A percentile compares a stretch with the other conserved stretches of the same genome.
Evolutionary conservation across 2,888 invertebrate genomes (phyloP).

Genomic region (Hermaeophaga mercurialis): DNA sequence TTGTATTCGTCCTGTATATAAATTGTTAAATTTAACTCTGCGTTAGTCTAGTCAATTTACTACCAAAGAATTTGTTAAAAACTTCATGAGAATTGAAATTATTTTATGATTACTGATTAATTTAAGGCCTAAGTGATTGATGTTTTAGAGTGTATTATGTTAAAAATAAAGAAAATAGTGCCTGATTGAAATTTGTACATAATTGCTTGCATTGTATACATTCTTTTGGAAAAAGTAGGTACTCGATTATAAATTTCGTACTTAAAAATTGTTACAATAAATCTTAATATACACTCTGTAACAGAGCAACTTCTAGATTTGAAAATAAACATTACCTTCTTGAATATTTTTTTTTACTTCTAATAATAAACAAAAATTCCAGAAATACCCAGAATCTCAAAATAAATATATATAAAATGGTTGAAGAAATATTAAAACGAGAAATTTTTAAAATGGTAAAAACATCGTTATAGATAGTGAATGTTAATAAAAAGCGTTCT

Average conservation of each 20-base stretch:
- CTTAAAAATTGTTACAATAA: constrained; percentile 18
- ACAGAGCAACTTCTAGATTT: constrained; percentile 25
- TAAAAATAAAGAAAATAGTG: constrained; percentile 28
- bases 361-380: no score
- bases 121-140: constrained; percentile 12
- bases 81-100: neutral
- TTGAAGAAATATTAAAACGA: no score
- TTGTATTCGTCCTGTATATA: neutral
- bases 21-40: neutral
- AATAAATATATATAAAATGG: no score
- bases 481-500: no score
- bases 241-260: constrained; percentile 14
- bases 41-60: constrained; percentile 1
- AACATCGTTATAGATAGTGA: no score
- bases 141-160: constrained; percentile 21
- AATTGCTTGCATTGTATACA: constrained; percentile 30
- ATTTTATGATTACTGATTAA: neutral
- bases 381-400: no score
- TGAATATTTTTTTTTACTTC: neutral
- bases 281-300: constrained; percentile 23
- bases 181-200: constrained; percentile 27
- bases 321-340: constrained; percentile 21
- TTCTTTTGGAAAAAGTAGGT: constrained; percentile 26
- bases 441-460: no score
- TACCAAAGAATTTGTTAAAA: neutral